A percentile compares a stretch with the other conserved stretches of the same genome.
phyloP scores from a whole-genome alignment of 1,140 invertebrate species.

The Pogonognathellus flavescens region DNA sequence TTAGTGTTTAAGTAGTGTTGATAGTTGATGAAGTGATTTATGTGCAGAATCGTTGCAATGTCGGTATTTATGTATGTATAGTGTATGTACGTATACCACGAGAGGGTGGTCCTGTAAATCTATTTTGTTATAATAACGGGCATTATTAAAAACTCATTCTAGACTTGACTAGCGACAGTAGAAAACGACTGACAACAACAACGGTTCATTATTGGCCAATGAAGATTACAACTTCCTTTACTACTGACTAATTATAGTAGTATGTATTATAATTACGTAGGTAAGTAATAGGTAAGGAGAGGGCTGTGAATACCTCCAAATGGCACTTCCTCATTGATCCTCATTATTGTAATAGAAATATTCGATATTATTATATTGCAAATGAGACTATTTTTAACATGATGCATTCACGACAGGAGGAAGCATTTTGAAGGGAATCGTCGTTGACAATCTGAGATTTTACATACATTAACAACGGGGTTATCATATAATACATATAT shows the following conservation, averaged over 20 bases:
- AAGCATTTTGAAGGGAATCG: background rate
- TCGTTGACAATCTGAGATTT: background rate
- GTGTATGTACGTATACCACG: no score
- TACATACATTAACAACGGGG: no score
- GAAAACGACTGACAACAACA: background rate
- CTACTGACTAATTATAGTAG: background rate
- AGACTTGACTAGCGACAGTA: constrained; percentile 19
- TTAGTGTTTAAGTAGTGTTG: no score
- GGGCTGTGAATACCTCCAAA: constrained; percentile 16
- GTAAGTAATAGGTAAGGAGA: background rate
- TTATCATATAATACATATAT: no score
- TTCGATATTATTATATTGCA: constrained; percentile 27
- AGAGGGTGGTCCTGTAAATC: no score
- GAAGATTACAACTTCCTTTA: constrained; percentile 14
- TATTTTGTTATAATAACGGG: background rate
- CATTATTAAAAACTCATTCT: constrained; percentile 13
- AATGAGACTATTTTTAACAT: constrained; percentile 14
- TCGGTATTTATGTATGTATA: no score
- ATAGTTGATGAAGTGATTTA: no score
- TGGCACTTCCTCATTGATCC: constrained; percentile 37
- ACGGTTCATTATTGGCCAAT: constrained; percentile 17
- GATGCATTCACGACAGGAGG: constrained; percentile 26
- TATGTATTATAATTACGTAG: background rate
- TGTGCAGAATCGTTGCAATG: no score
- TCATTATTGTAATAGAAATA: constrained; percentile 31